Conservation (phyloP, 2,113 vertebrate genomes). For the Tautogolabrus adspersus region DNA sequence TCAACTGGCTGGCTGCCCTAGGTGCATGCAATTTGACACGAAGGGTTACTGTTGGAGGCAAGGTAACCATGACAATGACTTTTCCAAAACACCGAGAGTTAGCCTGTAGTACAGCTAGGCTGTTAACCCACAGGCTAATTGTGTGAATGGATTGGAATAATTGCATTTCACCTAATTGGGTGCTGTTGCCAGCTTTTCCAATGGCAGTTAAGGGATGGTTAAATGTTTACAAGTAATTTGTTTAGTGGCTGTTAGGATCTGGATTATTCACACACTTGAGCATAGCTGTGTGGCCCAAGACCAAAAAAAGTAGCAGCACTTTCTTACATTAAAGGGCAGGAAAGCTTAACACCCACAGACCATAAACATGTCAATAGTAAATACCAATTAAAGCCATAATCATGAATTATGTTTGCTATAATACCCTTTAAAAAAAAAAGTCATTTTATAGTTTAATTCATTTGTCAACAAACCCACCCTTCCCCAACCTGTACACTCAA, state of each 20-base stretch:
- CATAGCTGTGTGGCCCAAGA: constrained; percentile 71
- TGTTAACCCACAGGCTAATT: constrained; percentile 78
- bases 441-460: constrained; percentile 19
- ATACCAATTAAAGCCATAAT: constrained; percentile 36
- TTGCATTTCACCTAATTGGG: constrained; percentile 79
- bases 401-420: constrained; percentile 26
- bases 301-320: constrained; percentile 58
- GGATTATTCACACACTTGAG: constrained; percentile 79
- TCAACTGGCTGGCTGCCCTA: constrained; percentile 30
- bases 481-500: constrained; percentile 11
- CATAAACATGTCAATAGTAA: constrained; percentile 52
- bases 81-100: constrained; percentile 60
- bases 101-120: constrained; percentile 49
- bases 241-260: constrained; percentile 77
- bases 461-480: constrained; percentile 25
- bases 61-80: constrained; percentile 68
- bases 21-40: constrained; percentile 57
- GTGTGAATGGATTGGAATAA: constrained; percentile 79
- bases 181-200: constrained; percentile 76
- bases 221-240: constrained; percentile 74
- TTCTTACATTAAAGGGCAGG: constrained; percentile 51
- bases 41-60: constrained; percentile 33
- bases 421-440: constrained; percentile 20
- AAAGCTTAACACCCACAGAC: constrained; percentile 39
- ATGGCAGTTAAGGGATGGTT: constrained; percentile 71